A percentile compares a stretch with the other conserved stretches of the same genome.
These are phyloP conservation scores for Himantopus leucocephalus DNA, from an alignment of 2,113 vertebrate genomes.

Conservation along the genomic window DNA sequence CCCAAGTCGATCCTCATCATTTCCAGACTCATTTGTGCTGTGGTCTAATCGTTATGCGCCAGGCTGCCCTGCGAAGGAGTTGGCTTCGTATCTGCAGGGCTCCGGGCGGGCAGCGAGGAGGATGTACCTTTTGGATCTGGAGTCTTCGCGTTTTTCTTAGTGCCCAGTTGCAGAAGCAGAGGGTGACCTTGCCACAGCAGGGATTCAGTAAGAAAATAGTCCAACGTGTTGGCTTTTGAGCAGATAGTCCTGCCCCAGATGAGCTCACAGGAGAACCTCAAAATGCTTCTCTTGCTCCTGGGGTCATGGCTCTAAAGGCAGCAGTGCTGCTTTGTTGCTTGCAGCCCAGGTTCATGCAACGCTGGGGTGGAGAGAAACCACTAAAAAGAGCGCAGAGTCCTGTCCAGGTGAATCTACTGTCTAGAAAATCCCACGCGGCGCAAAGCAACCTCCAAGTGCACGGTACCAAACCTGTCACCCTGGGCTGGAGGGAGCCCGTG, in stretches of 20 bases:
- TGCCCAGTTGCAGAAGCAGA: not conserved
- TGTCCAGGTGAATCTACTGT: too few relatives aligned
- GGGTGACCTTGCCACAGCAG: not conserved
- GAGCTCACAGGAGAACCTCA: not conserved
- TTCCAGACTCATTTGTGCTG: not conserved
- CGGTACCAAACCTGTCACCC: too few relatives aligned
- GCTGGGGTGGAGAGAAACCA: not conserved
- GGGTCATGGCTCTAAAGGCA: not conserved
- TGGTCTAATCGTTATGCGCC: not conserved
- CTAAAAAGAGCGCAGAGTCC: not conserved
- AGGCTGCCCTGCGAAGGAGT: not conserved
- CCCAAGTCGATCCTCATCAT: not conserved
- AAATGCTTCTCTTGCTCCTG: not conserved
- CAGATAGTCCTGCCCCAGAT: not conserved
- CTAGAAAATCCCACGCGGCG: accelerated
- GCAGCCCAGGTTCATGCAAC: accelerated
- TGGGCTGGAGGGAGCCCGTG: not conserved
- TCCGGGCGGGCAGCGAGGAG: not conserved
- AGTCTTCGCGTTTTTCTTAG: not conserved
- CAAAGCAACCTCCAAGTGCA: not conserved
- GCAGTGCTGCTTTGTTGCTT: not conserved
- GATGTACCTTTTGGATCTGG: not conserved
- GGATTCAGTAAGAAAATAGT: not conserved
- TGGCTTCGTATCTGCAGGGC: not conserved
- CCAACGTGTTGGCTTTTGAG: accelerated